Conservation (phyloP, 1,140 invertebrate species). For the Penaeus vannamei region DNA sequence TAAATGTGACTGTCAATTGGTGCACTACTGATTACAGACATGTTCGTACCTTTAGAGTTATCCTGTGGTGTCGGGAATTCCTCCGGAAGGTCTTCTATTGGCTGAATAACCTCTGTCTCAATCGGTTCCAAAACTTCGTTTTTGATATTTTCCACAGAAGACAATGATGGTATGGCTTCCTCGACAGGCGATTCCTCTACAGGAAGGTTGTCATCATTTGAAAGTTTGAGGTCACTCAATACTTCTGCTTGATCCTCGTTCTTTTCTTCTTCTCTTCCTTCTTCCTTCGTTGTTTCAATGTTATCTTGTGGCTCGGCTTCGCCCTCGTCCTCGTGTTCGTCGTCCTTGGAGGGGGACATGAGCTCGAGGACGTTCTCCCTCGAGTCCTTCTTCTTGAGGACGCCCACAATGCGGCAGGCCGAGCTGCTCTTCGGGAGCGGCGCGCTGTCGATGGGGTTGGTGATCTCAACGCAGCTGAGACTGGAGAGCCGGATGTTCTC, state of each 20-base stretch:
- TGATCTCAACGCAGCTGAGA: slow-evolving; percentile 51
- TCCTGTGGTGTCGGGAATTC: not conserved
- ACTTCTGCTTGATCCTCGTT: too few species aligned
- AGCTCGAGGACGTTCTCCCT: slow-evolving; percentile 36
- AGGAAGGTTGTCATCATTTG: too few species aligned
- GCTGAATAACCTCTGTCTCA: too few species aligned
- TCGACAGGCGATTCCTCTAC: too few species aligned
- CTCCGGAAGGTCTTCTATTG: not conserved
- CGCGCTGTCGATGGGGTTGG: slow-evolving; percentile 13
- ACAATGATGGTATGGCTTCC: too few species aligned
- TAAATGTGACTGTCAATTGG: slow-evolving; percentile 47
- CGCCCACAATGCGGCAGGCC: slow-evolving; percentile 54
- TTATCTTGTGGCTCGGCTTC: not conserved
- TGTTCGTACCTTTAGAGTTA: not conserved
- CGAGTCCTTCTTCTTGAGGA: slow-evolving; percentile 55
- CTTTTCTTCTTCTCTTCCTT: too few species aligned
- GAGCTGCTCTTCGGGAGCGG: slow-evolving; percentile 3
- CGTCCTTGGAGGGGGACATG: slow-evolving; percentile 5
- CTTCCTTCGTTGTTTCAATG: not conserved
- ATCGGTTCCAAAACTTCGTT: too few species aligned
- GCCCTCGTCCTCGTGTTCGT: not conserved
- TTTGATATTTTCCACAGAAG: too few species aligned
- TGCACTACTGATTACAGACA: not conserved
- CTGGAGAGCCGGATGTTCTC: slow-evolving; percentile 60
- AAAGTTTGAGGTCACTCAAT: too few species aligned